Percentiles rank a stretch among this genome's conserved stretches.
phyloP scores from a whole-genome alignment of 2,888 invertebrate species.

The Cyaniris semiargus region DNA sequence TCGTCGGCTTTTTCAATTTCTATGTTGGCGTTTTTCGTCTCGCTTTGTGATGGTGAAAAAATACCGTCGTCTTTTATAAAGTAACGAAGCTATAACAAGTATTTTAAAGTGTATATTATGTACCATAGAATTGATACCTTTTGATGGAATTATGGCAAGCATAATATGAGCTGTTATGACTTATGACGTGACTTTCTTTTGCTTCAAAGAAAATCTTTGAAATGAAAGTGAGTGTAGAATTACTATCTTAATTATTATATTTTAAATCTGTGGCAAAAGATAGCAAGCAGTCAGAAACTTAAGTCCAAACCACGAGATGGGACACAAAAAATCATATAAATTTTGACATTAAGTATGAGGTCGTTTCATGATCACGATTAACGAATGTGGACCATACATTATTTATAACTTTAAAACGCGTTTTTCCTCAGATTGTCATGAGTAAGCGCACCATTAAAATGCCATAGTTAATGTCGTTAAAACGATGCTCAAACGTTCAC shows the following conservation, averaged over 20 bases:
- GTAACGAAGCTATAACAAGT: background rate
- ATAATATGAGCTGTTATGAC: too few species aligned
- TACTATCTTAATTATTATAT: too few species aligned
- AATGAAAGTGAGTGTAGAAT: too few species aligned
- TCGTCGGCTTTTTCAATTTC: slow-evolving; percentile 15
- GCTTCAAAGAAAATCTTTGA: background rate
- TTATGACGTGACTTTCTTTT: background rate
- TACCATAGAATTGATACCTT: background rate
- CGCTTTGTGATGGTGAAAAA: background rate
- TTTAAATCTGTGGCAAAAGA: too few species aligned
- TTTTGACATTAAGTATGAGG: too few species aligned
- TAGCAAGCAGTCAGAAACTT: background rate
- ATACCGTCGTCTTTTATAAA: background rate
- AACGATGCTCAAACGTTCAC: background rate
- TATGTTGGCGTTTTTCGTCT: background rate
- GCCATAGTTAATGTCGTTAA: slow-evolving; percentile 1
- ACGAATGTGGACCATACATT: background rate
- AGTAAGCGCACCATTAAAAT: background rate
- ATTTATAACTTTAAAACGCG: background rate
- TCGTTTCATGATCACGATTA: background rate
- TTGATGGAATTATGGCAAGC: background rate
- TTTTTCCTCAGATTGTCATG: background rate
- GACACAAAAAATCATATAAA: background rate
- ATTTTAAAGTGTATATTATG: background rate
- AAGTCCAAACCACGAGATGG: background rate